Evolutionary conservation across 2,797 vertebrate species (phyloP), one percentile per base, ranked within the genome.

Genomic region (Poecilia gillii): DNA sequence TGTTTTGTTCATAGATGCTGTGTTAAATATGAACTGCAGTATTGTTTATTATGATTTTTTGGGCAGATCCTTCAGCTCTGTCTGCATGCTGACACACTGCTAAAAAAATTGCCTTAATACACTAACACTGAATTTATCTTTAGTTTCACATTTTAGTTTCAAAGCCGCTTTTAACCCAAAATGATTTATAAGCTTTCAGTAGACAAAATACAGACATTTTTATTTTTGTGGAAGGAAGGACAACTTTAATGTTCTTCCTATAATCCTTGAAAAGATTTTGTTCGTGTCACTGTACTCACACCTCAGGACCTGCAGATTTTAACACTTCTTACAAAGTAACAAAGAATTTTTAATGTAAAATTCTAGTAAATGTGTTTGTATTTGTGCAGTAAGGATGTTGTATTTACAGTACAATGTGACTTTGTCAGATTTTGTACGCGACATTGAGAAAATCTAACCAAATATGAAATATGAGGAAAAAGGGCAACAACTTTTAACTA

Each of bases 41-140:
- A 1, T 62, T 74, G 57, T 87, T 86, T 83, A 73, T 25, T 74
- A 79, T 79, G 45, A 85, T 77, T 83, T 75, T 57, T 83, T 84
- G 45, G 85, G 85, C 79, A 82, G 85, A 87, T 91, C 87, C 86
- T 85, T 87, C 80, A 90, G 88, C 90, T 89, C 87, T 89, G 84
- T 91, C 92, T 92, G 88, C 85, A 88, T 91, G 93, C 89, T 91
- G 90, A 89, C 75, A 36, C 39, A 57, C 45, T 57, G 46, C 43
- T 73, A 39, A 43, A 51, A 49, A 79, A 49, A 73, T 75, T 53
- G 68, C 74, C 72, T 86, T 57, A 36, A 39, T 72, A 78, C 77
- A 76, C 81, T 76, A 46, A 73, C 51, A 75, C 84, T 83, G 80
- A 68, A 46, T 75, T 81, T 28, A 51, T 1, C 13, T 75, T 36